Evolutionary conservation across 2,113 vertebrate genomes (phyloP).

Genomic region (Amphiprion ocellaris): DNA sequence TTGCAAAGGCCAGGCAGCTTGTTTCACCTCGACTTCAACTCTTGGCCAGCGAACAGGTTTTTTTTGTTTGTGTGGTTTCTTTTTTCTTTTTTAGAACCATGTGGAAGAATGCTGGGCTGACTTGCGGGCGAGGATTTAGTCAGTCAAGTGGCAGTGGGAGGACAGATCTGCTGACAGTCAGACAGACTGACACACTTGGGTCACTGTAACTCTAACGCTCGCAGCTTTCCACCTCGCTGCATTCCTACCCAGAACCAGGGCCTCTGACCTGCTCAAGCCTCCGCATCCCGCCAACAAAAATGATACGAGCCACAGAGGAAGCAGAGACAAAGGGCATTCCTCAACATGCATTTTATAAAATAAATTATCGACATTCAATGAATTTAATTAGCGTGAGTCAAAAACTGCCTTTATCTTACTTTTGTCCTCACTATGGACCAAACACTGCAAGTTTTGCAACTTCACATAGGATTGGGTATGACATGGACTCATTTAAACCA

Average conservation of each 20-base stretch:
- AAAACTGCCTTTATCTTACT: too few species aligned
- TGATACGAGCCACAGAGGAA: neutral
- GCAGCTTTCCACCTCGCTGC: conserved; percentile 50
- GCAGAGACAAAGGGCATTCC: conserved; percentile 2
- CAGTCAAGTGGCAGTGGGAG: conserved; percentile 72
- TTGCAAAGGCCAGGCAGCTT: conserved; percentile 53
- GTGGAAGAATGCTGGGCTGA: conserved; percentile 59
- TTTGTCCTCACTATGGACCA: neutral
- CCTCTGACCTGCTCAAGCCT: conserved; percentile 46
- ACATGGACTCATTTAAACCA: neutral
- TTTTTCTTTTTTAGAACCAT: conserved; percentile 18
- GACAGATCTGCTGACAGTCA: conserved; percentile 76
- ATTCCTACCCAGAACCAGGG: conserved; percentile 52
- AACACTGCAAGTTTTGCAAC: neutral
- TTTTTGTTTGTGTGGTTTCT: conserved; percentile 21
- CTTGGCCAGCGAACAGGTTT: conserved; percentile 59
- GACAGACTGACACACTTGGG: conserved; percentile 73
- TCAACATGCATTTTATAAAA: neutral
- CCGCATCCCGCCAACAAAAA: conserved; percentile 32
- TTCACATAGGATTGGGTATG: neutral
- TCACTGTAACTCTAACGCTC: conserved; percentile 51
- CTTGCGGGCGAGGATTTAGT: conserved; percentile 62
- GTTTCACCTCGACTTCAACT: conserved; percentile 77
- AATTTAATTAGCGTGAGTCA: too few species aligned
- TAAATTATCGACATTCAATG: neutral